Evolutionary conservation across 2,888 invertebrate genomes (phyloP), one percentile per base, ranked within the genome.

Genomic region (Zygothrica quintamaculata): DNA sequence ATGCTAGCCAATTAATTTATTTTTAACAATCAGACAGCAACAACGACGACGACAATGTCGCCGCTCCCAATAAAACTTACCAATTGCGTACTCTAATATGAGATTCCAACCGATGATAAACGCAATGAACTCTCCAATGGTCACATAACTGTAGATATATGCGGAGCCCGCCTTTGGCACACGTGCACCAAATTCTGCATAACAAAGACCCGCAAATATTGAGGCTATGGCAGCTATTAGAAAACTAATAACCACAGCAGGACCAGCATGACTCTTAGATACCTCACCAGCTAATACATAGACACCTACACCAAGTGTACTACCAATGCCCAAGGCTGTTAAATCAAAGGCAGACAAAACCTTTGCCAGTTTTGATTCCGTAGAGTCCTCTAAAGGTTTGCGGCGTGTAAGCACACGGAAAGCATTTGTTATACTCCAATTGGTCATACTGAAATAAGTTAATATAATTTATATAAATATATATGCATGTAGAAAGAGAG

Each of bases 71-170:
- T 70, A 26, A 66, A 62, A 67, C 86, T 92, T 90, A 94, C 96
- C 97, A 64, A 97, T 96, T 36, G 96, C 94, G 90, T 97, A 97
- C 89, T 97, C 97, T 46, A 97, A 92, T 74, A 98, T 96, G 47
- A 98, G 93, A 90, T 98, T 98, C 98, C 98, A 98, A 12, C 98
- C 98, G 79, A 98, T 97, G 42, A 96, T 92, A 90, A 98, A 98
- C 0, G 97, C 98, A 55, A 96, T 94, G 86, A 97, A 95, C 92
- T 98, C 98, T 0, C 98, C 98, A 55, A 98, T 95, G 47, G 97
- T 96, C 12, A 98, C 97, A 89, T 98, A 98, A 88, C 96, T 97
- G 92, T 98, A 98, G 4, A 97, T 94, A 86, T 98, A 98, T 0
- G 98, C 98, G 0, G 97, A 97, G 3, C 98, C 97, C 0, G 97